Base-by-base conservation (phyloP, 2,797 vertebrate genomes). In the Megaceryle alcyon region DNA sequence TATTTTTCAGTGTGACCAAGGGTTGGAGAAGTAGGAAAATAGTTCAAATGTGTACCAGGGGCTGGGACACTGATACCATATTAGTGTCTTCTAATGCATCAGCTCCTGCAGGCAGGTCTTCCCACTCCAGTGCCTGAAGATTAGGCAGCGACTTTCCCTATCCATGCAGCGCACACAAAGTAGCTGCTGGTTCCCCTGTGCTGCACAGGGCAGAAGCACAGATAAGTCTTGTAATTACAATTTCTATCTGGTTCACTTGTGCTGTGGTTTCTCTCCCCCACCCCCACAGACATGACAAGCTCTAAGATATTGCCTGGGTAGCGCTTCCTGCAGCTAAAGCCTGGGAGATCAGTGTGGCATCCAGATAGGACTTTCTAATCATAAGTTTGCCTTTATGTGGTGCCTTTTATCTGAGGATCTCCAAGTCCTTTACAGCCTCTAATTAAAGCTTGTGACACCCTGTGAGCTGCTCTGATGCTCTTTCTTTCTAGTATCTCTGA, bases 391-490 rank as follows among this genome's bases (percentile, higher is more conserved):
- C 65, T 94, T 95, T 46, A 41, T 85, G 59, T 90, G 75, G 64
- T 78, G 82, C 83, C 65, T 95, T 96, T 95, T 78, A 93, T 92
- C 90, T 80, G 75, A 90, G 63, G 77, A 59, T 92, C 87, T 90
- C 87, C 81, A 73, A 73, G 82, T 82, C 63, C 65, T 93, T 89
- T 84, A 5, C 59, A 82, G 78, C 77, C 56, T 87, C 93, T 94
- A 86, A 95, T 96, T 94, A 92, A 82, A 87, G 91, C 92, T 76
- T 75, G 59, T 49, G 88, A 37, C 88, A 69, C 72, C 60, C 82
- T 33, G 14, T 29, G 86, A 84, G 76, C 46, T 87, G 72, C 79
- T 91, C 86, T 94, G 86, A 81, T 88, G 80, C 43, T 71, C 20
- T 78, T 49, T 57, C 69, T 89, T 72, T 92, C 96, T 95, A 7